Evolutionary conservation across 2,797 vertebrate genomes (phyloP), one percentile per base, ranked within the genome.

Genomic region (Aplochiton taeniatus): DNA sequence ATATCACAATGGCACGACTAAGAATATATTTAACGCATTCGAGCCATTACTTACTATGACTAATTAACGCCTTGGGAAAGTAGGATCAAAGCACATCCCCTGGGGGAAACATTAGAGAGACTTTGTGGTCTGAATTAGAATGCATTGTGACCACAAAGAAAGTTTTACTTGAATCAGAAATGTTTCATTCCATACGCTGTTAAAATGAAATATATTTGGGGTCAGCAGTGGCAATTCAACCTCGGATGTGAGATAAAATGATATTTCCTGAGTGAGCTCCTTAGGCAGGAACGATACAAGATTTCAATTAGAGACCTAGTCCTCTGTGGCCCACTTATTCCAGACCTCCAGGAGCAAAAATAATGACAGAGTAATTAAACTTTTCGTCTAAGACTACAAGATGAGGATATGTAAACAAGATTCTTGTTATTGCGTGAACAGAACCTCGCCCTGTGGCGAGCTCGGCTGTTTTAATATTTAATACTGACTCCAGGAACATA

Each of bases 1-100:
- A 73, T 78, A 75, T 74, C 54, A 77, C 61, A 73, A 57, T 59
- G 69, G 68, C 63, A 74, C 31, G 3, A 31, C 66, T 60, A 11
- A 80, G 68, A 62, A 81, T 82, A 85, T 78, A 74, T 77, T 83
- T 85, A 80, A 83, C 82, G 73, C 72, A 81, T 83, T 77, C 68
- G 8, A 52, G 79, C 86, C 85, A 87, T 90, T 87, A 84, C 80
- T 83, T 83, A 76, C 76, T 69, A 65, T 73, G 75, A 83, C 77
- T 88, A 89, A 90, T 85, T 88, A 85, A 85, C 78, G 76, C 75
- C 53, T 59, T 48, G 42, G 50, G 19, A 51, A 54, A 12, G 19
- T 43, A 8, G 18, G 31, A 61, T 66, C 13, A 63, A 44, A 65
- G 52, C 18, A 55, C 4, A 50, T 8, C 41, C 19, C 54, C 49